phyloP scores from a whole-genome alignment of 2,888 invertebrate species.

The Orchesella flavescens region DNA sequence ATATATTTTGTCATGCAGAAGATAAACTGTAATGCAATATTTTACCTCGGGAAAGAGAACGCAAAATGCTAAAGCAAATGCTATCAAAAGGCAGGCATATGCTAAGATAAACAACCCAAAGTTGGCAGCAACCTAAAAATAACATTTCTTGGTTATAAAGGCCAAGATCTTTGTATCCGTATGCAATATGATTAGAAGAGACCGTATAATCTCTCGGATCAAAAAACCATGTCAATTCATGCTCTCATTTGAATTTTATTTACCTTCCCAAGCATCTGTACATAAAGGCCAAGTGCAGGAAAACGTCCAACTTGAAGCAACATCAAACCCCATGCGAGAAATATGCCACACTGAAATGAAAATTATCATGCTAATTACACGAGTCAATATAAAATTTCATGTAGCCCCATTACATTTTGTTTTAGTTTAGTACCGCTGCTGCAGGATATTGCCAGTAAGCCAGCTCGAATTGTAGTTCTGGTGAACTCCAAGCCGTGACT shows the following conservation, averaged over 20 bases:
- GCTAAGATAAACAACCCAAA: constrained; percentile 90
- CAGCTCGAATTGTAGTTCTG: constrained; percentile 48
- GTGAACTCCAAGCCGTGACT: constrained; percentile 65
- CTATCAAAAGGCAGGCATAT: constrained; percentile 87
- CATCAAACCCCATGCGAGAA: constrained; percentile 70
- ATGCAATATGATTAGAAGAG: no score
- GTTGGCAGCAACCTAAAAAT: constrained; percentile 77
- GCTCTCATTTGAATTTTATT: constrained; percentile 9
- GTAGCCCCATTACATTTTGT: neutral
- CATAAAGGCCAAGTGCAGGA: constrained; percentile 90
- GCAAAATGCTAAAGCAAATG: constrained; percentile 87
- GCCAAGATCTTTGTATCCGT: no score
- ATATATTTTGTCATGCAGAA: no score
- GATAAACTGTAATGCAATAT: no score
- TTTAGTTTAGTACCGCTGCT: constrained; percentile 64
- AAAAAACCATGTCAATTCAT: neutral
- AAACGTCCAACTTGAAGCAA: constrained; percentile 82
- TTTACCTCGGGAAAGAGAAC: constrained; percentile 82
- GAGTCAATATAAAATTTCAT: neutral
- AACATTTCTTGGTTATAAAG: constrained; percentile 6
- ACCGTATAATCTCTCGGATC: no score
- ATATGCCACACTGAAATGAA: constrained; percentile 66
- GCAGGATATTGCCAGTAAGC: constrained; percentile 70
- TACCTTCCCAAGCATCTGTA: constrained; percentile 84
- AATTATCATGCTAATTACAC: constrained; percentile 10